Conservation (phyloP, 1,140 invertebrate genomes). For the Tetranychus cinnabarinus region DNA sequence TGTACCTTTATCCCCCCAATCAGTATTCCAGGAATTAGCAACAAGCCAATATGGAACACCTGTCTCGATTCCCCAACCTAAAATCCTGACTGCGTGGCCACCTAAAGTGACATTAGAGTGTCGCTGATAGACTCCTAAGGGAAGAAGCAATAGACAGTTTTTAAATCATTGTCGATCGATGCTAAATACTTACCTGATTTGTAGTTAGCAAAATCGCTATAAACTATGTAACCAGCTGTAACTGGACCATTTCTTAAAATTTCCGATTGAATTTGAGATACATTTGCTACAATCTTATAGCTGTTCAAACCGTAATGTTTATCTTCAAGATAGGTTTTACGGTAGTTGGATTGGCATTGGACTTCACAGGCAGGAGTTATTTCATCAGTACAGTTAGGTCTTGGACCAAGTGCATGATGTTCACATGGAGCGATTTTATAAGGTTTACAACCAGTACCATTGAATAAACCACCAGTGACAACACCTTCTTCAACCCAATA, state of each 20-base stretch:
- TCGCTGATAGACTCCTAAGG: slow-evolving; percentile 56
- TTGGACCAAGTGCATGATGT: slow-evolving; percentile 52
- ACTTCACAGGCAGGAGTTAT: slow-evolving; percentile 38
- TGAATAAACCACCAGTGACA: slow-evolving; percentile 59
- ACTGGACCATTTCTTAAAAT: slow-evolving; percentile 28
- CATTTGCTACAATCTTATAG: slow-evolving; percentile 27
- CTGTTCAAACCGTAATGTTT: slow-evolving; percentile 32
- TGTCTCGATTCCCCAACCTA: slow-evolving; percentile 20
- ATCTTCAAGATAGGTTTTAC: slow-evolving; percentile 38
- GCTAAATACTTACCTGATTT: slow-evolving; percentile 29
- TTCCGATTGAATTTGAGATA: slow-evolving; percentile 28
- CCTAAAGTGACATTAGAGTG: slow-evolving; percentile 35
- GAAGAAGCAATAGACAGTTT: not conserved
- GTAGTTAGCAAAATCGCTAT: slow-evolving; percentile 28
- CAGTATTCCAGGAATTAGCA: slow-evolving; percentile 17
- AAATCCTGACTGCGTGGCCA: not conserved
- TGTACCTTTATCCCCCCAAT: not conserved
- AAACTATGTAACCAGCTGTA: slow-evolving; percentile 28
- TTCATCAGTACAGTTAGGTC: slow-evolving; percentile 38
- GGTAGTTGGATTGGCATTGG: slow-evolving; percentile 25
- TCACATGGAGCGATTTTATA: slow-evolving; percentile 66
- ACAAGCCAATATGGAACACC: slow-evolving; percentile 21
- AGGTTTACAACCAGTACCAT: slow-evolving; percentile 43
- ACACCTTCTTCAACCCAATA: slow-evolving; percentile 53
- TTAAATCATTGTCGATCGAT: too few species aligned